Conservation (phyloP, 2,797 vertebrate genomes). For the Garrulus glandarius region DNA sequence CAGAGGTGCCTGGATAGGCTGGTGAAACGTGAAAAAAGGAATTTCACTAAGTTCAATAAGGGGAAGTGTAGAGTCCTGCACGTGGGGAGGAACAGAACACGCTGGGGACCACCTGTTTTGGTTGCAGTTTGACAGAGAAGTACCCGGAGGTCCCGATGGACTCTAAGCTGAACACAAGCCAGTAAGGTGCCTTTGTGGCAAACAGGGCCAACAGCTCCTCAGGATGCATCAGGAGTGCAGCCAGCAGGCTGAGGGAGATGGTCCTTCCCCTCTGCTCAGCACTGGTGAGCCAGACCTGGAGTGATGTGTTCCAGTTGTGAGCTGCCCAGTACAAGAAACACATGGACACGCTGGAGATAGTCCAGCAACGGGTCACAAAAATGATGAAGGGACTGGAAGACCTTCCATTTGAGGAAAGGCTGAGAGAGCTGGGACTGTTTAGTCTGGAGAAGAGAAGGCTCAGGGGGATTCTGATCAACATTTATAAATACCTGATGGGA, state of each 20-base stretch:
- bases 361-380: background rate
- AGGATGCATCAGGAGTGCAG: background rate
- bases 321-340: background rate
- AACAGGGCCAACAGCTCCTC: background rate
- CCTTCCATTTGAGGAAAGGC: background rate
- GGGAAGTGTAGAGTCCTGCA: background rate
- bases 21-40: background rate
- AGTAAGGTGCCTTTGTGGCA: background rate
- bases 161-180: background rate
- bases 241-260: background rate
- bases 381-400: background rate
- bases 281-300: background rate
- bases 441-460: background rate
- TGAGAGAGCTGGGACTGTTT: background rate
- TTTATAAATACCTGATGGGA: background rate
- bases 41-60: background rate
- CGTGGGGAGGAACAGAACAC: background rate
- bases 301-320: background rate
- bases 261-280: background rate
- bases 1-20: background rate
- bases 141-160: background rate
- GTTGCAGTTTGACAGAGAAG: background rate
- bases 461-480: background rate
- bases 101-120: background rate
- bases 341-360: rapidly evolving